Evolutionary conservation across 2,113 vertebrate genomes (phyloP), one percentile per base, ranked within the genome.

Genomic region (Myrmecobius fasciatus): DNA sequence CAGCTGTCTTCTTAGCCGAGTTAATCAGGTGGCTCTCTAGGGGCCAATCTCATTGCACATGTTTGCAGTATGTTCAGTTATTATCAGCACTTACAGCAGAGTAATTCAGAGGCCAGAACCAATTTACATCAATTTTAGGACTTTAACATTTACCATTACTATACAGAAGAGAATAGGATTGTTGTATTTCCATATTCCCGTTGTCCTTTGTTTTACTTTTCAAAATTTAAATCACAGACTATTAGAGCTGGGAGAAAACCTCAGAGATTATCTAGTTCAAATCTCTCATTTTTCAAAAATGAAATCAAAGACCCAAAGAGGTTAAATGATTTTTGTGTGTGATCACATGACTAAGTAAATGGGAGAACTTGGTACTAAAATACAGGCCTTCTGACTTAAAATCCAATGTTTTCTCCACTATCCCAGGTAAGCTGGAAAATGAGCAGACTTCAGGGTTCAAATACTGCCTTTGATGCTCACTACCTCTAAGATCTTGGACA

Each of bases 51-150:
- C 93, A 91, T 89, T 94, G 92, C 94, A 43, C 1, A 94, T 54
- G 89, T 96, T 96, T 96, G 94, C 96, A 95, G 88, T 97, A 83
- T 97, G 92, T 96, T 98, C 93, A 96, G 96, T 95, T 97, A 97
- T 96, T 93, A 48, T 96, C 95, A 97, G 97, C 95, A 95, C 97
- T 96, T 96, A 95, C 97, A 96, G 93, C 95, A 95, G 95, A 94
- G 95, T 95, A 96, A 97, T 97, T 98, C 96, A 92, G 95, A 95
- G 95, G 92, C 96, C 97, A 98, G 95, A 92, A 31, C 94, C 95
- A 92, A 93, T 97, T 97, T 97, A 95, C 96, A 95, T 94, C 95
- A 98, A 96, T 95, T 95, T 96, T 92, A 95, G 91, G 96, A 92
- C 91, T 96, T 97, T 95, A 93, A 96, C 90, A 95, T 96, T 97